phyloP scores from a whole-genome alignment of 2,888 invertebrate species.

The Eretmocerus hayati region DNA sequence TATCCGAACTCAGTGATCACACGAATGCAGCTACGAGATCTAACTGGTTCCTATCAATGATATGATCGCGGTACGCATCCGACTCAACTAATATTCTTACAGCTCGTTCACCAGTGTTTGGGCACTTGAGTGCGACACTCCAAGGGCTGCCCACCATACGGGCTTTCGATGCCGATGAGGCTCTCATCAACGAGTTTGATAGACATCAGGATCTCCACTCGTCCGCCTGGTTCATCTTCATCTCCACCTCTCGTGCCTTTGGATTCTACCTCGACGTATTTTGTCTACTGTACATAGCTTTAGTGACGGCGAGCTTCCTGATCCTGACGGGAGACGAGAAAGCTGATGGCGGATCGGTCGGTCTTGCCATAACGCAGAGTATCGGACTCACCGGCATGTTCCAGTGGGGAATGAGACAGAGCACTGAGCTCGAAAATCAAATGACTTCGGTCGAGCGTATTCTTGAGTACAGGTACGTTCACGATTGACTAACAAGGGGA shows the following conservation, averaged over 20 bases:
- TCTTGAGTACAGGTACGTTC: constrained; percentile 51
- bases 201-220: constrained; percentile 79
- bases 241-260: constrained; percentile 85
- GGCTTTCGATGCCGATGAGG: constrained; percentile 75
- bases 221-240: constrained; percentile 86
- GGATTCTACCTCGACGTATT: constrained; percentile 88
- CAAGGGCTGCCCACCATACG: constrained; percentile 88
- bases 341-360: constrained; percentile 64
- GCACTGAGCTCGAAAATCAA: constrained; percentile 79
- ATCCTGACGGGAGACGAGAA: constrained; percentile 45
- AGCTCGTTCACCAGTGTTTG: constrained; percentile 95
- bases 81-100: background rate
- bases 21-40: too few relatives aligned
- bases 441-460: constrained; percentile 89
- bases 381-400: constrained; percentile 72
- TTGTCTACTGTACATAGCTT: constrained; percentile 76
- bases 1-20: too few relatives aligned
- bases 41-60: too few relatives aligned
- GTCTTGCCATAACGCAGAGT: constrained; percentile 74
- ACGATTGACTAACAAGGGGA: background rate
- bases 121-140: constrained; percentile 81
- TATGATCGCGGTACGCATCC: too few relatives aligned
- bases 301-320: constrained; percentile 82
- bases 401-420: constrained; percentile 89
- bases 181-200: constrained; percentile 73